Conservation (phyloP, 2,797 vertebrate genomes). For the Sebastolobus altivelis region DNA sequence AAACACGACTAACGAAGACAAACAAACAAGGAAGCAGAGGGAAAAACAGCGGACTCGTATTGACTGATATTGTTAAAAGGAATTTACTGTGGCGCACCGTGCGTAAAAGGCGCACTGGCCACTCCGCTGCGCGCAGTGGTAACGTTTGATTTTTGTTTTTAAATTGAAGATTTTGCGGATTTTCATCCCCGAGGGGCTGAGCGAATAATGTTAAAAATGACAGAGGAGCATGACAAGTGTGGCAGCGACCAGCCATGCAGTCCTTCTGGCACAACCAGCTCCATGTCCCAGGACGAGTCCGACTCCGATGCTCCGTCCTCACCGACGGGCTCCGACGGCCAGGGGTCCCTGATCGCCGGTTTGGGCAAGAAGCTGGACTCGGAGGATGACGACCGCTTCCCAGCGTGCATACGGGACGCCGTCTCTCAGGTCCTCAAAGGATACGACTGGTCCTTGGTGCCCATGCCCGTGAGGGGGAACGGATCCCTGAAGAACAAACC, state of each 20-base stretch:
- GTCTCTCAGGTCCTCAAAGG: constrained; percentile 98
- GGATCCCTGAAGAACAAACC: constrained; percentile 93
- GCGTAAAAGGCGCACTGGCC: constrained; percentile 74
- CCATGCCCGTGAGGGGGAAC: constrained; percentile 93
- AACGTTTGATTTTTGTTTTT: constrained; percentile 17
- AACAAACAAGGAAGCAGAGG: constrained; percentile 59
- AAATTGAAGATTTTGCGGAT: constrained; percentile 35
- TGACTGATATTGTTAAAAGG: constrained; percentile 45
- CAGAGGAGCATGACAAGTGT: constrained; percentile 90
- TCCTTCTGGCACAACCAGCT: constrained; percentile 91
- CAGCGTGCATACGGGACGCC: constrained; percentile 96
- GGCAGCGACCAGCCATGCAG: constrained; percentile 90
- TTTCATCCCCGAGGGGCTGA: constrained; percentile 30
- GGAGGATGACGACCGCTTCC: constrained; percentile 95
- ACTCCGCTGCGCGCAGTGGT: constrained; percentile 32
- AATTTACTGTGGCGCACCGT: constrained; percentile 66
- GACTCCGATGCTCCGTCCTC: constrained; percentile 94
- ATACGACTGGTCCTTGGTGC: constrained; percentile 98
- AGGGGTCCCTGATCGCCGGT: constrained; percentile 76
- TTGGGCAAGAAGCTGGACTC: constrained; percentile 86
- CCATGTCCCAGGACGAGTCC: constrained; percentile 94
- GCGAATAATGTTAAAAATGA: constrained; percentile 91
- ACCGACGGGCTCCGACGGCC: constrained; percentile 86
- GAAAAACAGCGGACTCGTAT: constrained; percentile 50
- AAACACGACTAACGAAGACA: constrained; percentile 53